Evolutionary conservation across 2,888 invertebrate species (phyloP).

Genomic region (Drosophila limbata): DNA sequence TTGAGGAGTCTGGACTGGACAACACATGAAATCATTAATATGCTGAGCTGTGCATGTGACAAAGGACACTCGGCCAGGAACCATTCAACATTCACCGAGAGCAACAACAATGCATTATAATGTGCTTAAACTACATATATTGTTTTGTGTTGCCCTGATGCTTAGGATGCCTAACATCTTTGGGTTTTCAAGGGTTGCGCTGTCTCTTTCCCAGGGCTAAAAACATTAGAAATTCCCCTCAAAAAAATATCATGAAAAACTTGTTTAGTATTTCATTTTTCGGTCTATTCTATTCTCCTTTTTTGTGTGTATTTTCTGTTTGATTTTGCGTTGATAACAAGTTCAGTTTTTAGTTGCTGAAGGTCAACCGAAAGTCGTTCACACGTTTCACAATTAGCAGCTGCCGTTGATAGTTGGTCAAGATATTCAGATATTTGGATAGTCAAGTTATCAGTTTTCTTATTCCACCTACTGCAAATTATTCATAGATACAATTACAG

Average conservation of each 20-base stretch:
- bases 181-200: slow-evolving; percentile 62
- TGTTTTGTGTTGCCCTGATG: slow-evolving; percentile 31
- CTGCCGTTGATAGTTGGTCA: slow-evolving; percentile 57
- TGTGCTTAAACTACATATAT: slow-evolving; percentile 75
- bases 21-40: slow-evolving; percentile 70
- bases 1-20: slow-evolving; percentile 41
- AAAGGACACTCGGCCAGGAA: slow-evolving; percentile 60
- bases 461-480: background rate
- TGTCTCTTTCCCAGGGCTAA: slow-evolving; percentile 62
- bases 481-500: background rate
- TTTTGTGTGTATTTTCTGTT: slow-evolving; percentile 39
- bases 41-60: slow-evolving; percentile 80
- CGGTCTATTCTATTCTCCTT: slow-evolving; percentile 17
- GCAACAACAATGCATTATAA: slow-evolving; percentile 75
- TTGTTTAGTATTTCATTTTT: slow-evolving; percentile 64
- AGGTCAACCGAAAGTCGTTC: slow-evolving; percentile 75
- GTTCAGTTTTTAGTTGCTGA: slow-evolving; percentile 61
- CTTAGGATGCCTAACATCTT: slow-evolving; percentile 56
- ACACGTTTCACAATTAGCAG: slow-evolving; percentile 79
- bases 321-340: slow-evolving; percentile 75
- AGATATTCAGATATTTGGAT: background rate
- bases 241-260: slow-evolving; percentile 56
- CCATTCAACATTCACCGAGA: slow-evolving; percentile 15
- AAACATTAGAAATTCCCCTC: slow-evolving; percentile 30
- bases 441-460: slow-evolving; percentile 21